Conservation (phyloP, 1,140 invertebrate species). For the Aphelenchoides fujianensis region DNA sequence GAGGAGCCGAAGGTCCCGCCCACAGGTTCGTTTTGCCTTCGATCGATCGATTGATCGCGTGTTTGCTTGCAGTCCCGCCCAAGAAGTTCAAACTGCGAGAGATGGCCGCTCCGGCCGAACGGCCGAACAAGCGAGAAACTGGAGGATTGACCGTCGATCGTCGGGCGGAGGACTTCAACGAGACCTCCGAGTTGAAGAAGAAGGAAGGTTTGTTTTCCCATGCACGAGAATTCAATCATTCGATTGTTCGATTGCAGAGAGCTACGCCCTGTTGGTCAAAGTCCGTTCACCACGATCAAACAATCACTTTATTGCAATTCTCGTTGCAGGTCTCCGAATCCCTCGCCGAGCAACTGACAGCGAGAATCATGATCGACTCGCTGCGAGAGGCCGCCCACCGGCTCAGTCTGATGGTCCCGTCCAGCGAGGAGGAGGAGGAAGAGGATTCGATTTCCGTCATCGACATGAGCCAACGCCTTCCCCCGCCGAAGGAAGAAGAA, state of each 20-base stretch:
- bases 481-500: neutral
- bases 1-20: conserved; percentile 15
- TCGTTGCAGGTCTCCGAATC: too few species aligned
- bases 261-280: conserved; percentile 56
- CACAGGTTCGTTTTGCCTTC: too few species aligned
- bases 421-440: neutral
- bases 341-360: conserved; percentile 52
- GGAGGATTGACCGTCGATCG: conserved; percentile 6
- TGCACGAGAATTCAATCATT: too few species aligned
- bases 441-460: neutral
- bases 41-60: conserved; percentile 8
- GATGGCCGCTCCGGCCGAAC: neutral
- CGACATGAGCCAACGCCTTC: neutral
- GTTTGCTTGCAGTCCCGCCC: neutral
- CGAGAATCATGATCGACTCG: conserved; percentile 54
- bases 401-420: neutral
- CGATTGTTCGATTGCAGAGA: too few species aligned
- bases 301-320: too few species aligned
- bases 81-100: conserved; percentile 3
- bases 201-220: conserved; percentile 39
- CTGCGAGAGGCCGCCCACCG: conserved; percentile 40
- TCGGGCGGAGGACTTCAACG: conserved; percentile 40
- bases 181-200: conserved; percentile 35
- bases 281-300: too few species aligned
- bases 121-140: neutral